Percentiles rank a stretch among this genome's conserved stretches.
These are phyloP conservation scores for Chaetodon trifascialis DNA, from an alignment of 2,113 vertebrate species.

Conservation along the genomic window DNA sequence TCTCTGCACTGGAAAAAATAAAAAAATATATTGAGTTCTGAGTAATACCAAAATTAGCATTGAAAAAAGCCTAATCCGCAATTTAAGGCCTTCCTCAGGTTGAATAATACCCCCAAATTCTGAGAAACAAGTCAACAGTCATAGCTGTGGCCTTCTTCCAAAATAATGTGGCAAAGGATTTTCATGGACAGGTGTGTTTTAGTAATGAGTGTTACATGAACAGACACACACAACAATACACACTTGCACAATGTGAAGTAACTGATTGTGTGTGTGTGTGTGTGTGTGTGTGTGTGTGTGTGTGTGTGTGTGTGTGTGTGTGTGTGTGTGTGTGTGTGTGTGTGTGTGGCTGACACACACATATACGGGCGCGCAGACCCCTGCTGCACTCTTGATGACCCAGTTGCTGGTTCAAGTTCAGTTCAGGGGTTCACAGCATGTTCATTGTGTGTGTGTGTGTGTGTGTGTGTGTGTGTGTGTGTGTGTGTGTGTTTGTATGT, in stretches of 20 bases:
- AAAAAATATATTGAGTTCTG: background rate
- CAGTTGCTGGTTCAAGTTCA: conserved; percentile 74
- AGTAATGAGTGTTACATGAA: background rate
- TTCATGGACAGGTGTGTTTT: background rate
- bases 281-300: background rate
- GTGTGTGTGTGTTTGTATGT: conserved; percentile 26
- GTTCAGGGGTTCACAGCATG: conserved; percentile 68
- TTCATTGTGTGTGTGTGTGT: conserved; percentile 24
- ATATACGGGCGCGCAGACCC: background rate
- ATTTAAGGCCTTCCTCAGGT: background rate
- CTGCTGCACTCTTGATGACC: conserved; percentile 55
- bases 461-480: conserved; percentile 25
- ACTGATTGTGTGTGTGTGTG: background rate
- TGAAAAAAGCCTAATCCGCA: background rate
- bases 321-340: conserved; percentile 9
- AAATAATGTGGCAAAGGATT: background rate
- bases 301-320: background rate
- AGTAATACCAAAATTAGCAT: background rate
- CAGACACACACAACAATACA: background rate
- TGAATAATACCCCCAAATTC: background rate
- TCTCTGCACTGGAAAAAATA: background rate
- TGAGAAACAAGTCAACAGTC: background rate
- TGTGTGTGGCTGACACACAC: background rate
- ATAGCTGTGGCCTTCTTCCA: background rate
- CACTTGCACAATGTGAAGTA: background rate